Evolutionary conservation across 2,113 vertebrate species (phyloP).

Genomic region (Macroglossus sobrinus): DNA sequence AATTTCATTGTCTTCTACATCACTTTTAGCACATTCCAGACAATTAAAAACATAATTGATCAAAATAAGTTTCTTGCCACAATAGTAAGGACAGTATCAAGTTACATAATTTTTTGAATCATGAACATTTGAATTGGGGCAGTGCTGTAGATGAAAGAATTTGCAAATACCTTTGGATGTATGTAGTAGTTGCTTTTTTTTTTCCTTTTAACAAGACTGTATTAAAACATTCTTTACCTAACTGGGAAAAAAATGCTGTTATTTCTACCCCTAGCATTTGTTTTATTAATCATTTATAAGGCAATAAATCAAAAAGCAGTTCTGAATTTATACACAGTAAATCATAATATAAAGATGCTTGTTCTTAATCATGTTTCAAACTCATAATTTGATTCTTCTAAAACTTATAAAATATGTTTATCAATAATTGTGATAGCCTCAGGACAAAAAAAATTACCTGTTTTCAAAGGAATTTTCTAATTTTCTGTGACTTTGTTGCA

Average conservation of each 20-base stretch:
- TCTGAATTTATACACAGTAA: not conserved
- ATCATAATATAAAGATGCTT: not conserved
- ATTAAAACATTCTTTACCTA: not conserved
- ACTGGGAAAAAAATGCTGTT: not conserved
- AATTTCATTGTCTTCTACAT: not conserved
- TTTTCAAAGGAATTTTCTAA: not conserved
- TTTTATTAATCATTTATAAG: not conserved
- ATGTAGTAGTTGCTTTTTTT: not conserved
- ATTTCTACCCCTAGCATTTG: not conserved
- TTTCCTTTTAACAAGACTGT: not conserved
- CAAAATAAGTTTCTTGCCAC: not conserved
- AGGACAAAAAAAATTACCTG: not conserved
- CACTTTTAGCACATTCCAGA: not conserved
- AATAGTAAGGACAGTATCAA: not conserved
- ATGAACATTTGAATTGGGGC: not conserved
- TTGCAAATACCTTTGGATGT: not conserved
- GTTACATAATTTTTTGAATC: not conserved
- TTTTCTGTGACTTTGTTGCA: not conserved
- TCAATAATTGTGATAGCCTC: not conserved
- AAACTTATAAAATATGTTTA: not conserved
- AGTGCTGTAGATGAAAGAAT: not conserved
- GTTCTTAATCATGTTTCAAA: not conserved
- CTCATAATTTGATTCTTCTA: not conserved
- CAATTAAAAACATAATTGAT: not conserved
- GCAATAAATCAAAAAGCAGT: not conserved